Evolutionary conservation across 2,888 invertebrate species (phyloP), one percentile per base, ranked within the genome.

Genomic region (Salpingus planirostris): DNA sequence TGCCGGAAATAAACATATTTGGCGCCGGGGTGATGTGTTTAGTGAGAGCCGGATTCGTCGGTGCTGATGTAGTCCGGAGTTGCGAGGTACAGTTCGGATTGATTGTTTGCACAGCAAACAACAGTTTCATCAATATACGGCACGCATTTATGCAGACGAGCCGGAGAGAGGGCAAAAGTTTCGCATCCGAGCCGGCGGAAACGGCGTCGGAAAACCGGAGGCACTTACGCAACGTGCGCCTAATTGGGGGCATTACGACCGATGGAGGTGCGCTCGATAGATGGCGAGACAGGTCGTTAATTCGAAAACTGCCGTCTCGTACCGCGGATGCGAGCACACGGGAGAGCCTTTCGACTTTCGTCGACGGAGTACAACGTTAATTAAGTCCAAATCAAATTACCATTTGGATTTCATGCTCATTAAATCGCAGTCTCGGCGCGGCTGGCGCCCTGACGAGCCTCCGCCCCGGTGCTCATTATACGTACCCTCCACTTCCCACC

Each of bases 361-460:
- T 27, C 24, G 34, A 24, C 11, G 13, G 11, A 33, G 40, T 52
- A 47, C 52, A 47, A 53, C 57, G 57, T 60, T 63, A 62, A 63
- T 64, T 61, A 61, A 60, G 60, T 59, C 58, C 56, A 62, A 63
- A 64, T 63, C 60, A 62, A 64, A 63, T 63, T 64, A 62, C 60
- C 60, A 63, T 63, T 64, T 59, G 59, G 60, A 64, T 63, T 63
- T 62, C 58, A 57, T 60, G 62, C 61, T 62, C 61, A 62, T 64
- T 64, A 64, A 62, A 59, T 57, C 53, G 53, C 47, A 57, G 54
- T 55, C 54, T 50, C 50, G 50, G 46, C 48, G 49, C 46, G 47
- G 49, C 45, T 49, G 49, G 50, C 47, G 44, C 43, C 42, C 47
- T 43, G 44, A 47, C 49, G 50, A 50, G 46, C 50, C 49, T 46